Base-by-base conservation (phyloP, 2,113 vertebrate species). In the Mirounga angustirostris region DNA sequence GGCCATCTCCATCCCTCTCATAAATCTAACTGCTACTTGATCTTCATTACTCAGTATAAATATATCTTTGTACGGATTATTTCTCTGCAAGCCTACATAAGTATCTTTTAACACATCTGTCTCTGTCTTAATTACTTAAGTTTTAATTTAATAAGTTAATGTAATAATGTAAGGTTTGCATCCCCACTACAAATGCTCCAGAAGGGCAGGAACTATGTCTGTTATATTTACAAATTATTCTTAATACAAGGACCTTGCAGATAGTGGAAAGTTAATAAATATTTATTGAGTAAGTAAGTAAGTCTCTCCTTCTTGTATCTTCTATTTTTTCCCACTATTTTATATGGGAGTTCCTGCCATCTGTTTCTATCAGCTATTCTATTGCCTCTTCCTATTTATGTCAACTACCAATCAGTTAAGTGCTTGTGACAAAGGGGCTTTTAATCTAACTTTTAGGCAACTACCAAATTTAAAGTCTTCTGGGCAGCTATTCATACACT, bases 401-500 rank as follows among this genome's bases (percentile, higher is more conserved):
- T 84, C 59, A 91, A 63, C 7, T 52, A 52, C 13, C 19, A 46
- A 54, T 86, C 4, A 61, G 6, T 33, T 69, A 86, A 89, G 7
- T 69, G 13, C 36, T 56, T 0, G n/a, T 15, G 6, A 12, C 4
- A 22, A 67, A 74, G 33, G 9, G 10, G 1, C 3, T 54, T 81
- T 78, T 78, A 46, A 65, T 24, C 43, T 46, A 71, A 84, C 56
- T 85, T 81, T 43, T 43, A 26, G 28, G 26, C 43, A 87, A 63
- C 22, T 69, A 82, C 30, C 4, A 87, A 61, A 91, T 40, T 95
- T 69, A 79, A 78, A 95, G 43, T 81, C 52, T 85, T 84, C n/a
- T 69, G 30, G 10, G 22, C 21, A 71, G 22, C 43, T 33, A 76
- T 40, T 46, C 36, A 82, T 59, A 81, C 10, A 2, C 22, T 56